Percentiles rank a stretch among this genome's conserved stretches.
These are phyloP conservation scores for Rhinoptilus africanus DNA, from an alignment of 2,113 vertebrate species.

Conservation along the genomic window DNA sequence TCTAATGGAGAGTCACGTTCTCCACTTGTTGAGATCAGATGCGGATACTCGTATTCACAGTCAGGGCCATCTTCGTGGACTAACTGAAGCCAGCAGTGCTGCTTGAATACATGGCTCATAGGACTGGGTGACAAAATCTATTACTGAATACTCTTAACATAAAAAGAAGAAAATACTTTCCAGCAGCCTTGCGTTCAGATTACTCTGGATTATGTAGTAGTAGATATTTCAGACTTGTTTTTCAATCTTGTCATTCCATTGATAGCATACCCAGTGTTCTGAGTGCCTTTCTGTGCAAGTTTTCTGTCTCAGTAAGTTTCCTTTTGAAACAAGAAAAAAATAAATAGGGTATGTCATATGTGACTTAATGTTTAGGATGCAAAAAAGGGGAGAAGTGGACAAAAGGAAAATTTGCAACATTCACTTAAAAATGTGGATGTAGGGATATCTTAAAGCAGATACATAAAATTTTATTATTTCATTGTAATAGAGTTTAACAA, in stretches of 20 bases:
- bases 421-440: not conserved
- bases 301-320: not conserved
- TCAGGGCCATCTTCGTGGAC: not conserved
- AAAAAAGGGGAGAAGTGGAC: not conserved
- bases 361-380: not conserved
- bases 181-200: not conserved
- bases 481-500: not conserved
- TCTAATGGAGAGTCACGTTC: not conserved
- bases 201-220: not conserved
- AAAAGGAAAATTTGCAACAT: not conserved
- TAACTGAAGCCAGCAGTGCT: not conserved
- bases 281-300: not conserved
- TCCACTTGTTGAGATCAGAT: not conserved
- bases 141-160: not conserved
- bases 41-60: not conserved
- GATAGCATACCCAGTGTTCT: not conserved
- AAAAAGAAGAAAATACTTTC: not conserved
- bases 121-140: not conserved
- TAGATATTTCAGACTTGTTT: not conserved
- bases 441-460: not conserved
- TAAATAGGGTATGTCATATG: not conserved
- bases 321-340: not conserved
- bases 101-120: not conserved
- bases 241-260: not conserved
- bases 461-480: not conserved